Evolutionary conservation across 37 sponge, comb jelly and placozoan genomes (phyloP).

Genomic region (Beroe ovata): DNA sequence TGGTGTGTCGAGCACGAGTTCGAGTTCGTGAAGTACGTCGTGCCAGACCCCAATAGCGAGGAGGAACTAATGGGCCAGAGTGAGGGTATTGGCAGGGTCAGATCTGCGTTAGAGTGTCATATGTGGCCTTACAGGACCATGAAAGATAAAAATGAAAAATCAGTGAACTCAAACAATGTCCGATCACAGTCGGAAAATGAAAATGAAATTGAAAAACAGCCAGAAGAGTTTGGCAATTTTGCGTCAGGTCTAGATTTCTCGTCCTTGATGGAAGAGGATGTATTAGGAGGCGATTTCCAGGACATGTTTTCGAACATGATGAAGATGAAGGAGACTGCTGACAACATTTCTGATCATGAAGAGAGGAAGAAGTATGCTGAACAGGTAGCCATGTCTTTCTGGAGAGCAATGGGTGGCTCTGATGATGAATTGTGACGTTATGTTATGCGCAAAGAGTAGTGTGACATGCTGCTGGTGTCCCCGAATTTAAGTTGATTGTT

Average conservation of each 20-base stretch:
- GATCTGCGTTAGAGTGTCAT: constrained; percentile 31
- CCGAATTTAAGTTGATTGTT: too few species aligned
- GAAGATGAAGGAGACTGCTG: constrained; percentile 39
- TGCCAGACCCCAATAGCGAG: not conserved
- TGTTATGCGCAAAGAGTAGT: too few species aligned
- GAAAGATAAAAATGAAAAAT: not conserved
- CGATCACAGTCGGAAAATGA: not conserved
- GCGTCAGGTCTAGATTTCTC: not conserved
- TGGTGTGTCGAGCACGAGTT: constrained; percentile 60
- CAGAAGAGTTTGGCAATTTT: constrained; percentile 33
- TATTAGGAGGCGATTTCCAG: constrained; percentile 37
- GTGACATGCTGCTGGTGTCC: too few species aligned
- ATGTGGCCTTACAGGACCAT: constrained; percentile 64
- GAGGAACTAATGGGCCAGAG: constrained; percentile 13
- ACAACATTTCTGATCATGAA: not conserved
- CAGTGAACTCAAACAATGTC: not conserved
- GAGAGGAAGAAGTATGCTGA: constrained; percentile 38
- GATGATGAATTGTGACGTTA: constrained; percentile 50
- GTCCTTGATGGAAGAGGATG: constrained; percentile 17
- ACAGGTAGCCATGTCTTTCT: constrained; percentile 61
- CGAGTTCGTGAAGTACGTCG: constrained; percentile 47
- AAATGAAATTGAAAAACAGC: not conserved
- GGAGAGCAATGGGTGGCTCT: constrained; percentile 29
- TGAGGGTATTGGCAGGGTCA: constrained; percentile 54
- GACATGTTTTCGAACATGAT: constrained; percentile 38